A percentile compares a stretch with the other conserved stretches of the same genome.
Evolutionary conservation across 1,140 invertebrate genomes (phyloP).

Genomic region (Spodoptera litura): DNA sequence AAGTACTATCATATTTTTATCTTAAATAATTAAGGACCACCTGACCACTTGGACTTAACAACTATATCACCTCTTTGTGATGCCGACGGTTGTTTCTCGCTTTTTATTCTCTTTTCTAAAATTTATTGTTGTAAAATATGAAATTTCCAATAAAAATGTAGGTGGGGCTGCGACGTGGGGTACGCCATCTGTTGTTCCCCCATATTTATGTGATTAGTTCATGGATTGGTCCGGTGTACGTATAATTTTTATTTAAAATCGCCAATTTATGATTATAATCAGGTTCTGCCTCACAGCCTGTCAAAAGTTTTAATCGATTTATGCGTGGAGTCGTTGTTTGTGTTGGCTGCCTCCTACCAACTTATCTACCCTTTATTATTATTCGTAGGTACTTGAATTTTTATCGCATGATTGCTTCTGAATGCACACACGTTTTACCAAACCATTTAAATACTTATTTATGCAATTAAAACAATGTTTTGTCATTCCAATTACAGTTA

Average conservation of each 20-base stretch:
- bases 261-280: slow-evolving; percentile 79
- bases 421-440: slow-evolving; percentile 4
- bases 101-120: slow-evolving; percentile 70
- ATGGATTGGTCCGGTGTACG: slow-evolving; percentile 73
- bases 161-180: slow-evolving; percentile 53
- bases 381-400: slow-evolving; percentile 8
- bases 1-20: slow-evolving; percentile 81
- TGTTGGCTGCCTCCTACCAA: slow-evolving; percentile 22
- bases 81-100: slow-evolving; percentile 70
- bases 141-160: slow-evolving; percentile 57
- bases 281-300: slow-evolving; percentile 46
- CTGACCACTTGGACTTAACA: slow-evolving; percentile 72
- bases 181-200: slow-evolving; percentile 75
- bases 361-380: slow-evolving; percentile 28
- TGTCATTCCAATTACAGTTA: slow-evolving; percentile 14
- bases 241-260: slow-evolving; percentile 80
- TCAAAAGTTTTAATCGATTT: slow-evolving; percentile 51
- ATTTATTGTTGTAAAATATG: slow-evolving; percentile 82
- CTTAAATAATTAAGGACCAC: slow-evolving; percentile 82
- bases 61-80: slow-evolving; percentile 77
- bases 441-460: slow-evolving; percentile 29
- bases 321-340: slow-evolving; percentile 34
- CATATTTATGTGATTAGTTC: slow-evolving; percentile 82
- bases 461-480: slow-evolving; percentile 23
- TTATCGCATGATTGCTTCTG: slow-evolving; percentile 22